Evolutionary conservation across 2,888 invertebrate genomes (phyloP).

Genomic region (Chloroclysta siterata): DNA sequence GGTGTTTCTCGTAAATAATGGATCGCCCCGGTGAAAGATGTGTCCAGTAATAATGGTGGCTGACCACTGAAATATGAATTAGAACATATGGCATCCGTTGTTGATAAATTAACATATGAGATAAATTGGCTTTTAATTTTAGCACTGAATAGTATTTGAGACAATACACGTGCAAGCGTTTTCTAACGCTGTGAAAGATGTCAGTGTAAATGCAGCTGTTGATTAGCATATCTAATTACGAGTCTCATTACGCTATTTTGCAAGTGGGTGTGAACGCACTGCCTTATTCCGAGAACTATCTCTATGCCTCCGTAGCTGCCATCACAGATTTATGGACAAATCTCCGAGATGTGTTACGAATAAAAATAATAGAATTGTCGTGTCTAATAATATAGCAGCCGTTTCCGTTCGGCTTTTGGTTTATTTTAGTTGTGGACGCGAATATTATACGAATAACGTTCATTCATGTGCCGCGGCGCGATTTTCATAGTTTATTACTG

Average conservation of each 20-base stretch:
- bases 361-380: constrained; percentile 85
- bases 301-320: constrained; percentile 65
- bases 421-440: constrained; percentile 81
- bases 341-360: constrained; percentile 82
- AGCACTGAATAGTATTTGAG: constrained; percentile 44
- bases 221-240: constrained; percentile 50
- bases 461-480: constrained; percentile 63
- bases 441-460: constrained; percentile 77
- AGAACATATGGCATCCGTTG: constrained; percentile 42
- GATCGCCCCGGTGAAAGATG: constrained; percentile 70
- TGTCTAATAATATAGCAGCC: constrained; percentile 82
- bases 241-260: constrained; percentile 57
- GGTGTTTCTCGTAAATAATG: constrained; percentile 74
- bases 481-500: constrained; percentile 62
- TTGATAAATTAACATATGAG: constrained; percentile 45
- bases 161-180: constrained; percentile 37
- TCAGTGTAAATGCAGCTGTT: constrained; percentile 28
- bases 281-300: constrained; percentile 69
- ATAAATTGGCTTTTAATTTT: constrained; percentile 49
- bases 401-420: constrained; percentile 81
- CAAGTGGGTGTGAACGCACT: constrained; percentile 70
- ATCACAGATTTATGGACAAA: constrained; percentile 77
- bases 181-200: constrained; percentile 37
- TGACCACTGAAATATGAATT: constrained; percentile 50
- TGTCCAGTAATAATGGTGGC: constrained; percentile 58